phyloP scores from a whole-genome alignment of 2,888 invertebrate species.

The Nomada flava region DNA sequence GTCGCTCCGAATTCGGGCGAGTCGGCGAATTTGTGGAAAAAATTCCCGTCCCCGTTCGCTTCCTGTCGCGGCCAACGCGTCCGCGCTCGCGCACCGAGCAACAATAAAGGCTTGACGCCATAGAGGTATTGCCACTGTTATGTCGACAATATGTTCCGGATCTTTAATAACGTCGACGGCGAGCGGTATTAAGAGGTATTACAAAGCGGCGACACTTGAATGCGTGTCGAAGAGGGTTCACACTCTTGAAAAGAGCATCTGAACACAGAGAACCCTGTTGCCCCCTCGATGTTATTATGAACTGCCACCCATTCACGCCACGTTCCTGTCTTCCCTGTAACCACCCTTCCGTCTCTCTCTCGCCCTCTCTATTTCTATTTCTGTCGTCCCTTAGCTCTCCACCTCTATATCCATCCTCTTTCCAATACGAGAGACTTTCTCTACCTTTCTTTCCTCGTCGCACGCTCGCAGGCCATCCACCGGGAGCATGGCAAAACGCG shows the following conservation, averaged over 20 bases:
- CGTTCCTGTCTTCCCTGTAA: constrained; percentile 67
- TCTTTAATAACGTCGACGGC: constrained; percentile 80
- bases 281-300: constrained; percentile 79
- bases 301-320: constrained; percentile 72
- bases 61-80: constrained; percentile 40
- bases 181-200: constrained; percentile 81
- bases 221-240: constrained; percentile 78
- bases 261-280: constrained; percentile 71
- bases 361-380: constrained; percentile 10
- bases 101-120: constrained; percentile 74
- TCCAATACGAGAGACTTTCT: constrained; percentile 67
- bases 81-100: constrained; percentile 19
- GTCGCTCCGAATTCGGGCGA: neutral
- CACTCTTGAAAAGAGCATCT: constrained; percentile 80
- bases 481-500: constrained; percentile 22
- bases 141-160: constrained; percentile 80
- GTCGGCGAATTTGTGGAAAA: constrained; percentile 5
- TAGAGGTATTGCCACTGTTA: constrained; percentile 70
- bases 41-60: constrained; percentile 14
- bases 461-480: constrained; percentile 5
- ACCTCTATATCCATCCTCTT: constrained; percentile 29
- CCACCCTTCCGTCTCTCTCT: constrained; percentile 45
- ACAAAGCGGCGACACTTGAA: constrained; percentile 83
- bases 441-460: constrained; percentile 42
- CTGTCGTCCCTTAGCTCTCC: constrained; percentile 25